Conservation (phyloP, 2,113 vertebrate genomes). For the Ptychochromis oligacanthus region DNA sequence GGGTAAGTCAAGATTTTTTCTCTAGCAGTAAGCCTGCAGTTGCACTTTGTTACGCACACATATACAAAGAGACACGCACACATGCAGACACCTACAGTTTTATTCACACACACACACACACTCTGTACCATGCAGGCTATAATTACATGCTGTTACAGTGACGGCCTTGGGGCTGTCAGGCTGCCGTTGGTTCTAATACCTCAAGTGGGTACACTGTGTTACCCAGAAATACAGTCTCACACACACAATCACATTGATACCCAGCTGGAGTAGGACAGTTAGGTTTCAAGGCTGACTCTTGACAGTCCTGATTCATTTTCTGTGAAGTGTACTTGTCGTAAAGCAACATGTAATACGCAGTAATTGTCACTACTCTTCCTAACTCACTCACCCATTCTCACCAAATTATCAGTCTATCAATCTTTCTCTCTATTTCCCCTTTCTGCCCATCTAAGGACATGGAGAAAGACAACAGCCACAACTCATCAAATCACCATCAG, state of each 20-base stretch:
- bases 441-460: neutral
- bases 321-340: constrained; percentile 29
- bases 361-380: constrained; percentile 27
- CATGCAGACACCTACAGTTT: neutral
- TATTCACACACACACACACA: neutral
- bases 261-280: neutral
- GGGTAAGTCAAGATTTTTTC: neutral
- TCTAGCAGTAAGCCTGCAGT: constrained; percentile 28
- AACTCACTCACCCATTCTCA: neutral
- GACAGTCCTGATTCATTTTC: constrained; percentile 31
- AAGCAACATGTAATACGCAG: constrained; percentile 26
- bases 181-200: constrained; percentile 5
- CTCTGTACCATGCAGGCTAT: constrained; percentile 12
- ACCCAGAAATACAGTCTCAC: constrained; percentile 4
- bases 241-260: neutral
- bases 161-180: constrained; percentile 36
- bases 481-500: constrained; percentile 48
- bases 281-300: constrained; percentile 29
- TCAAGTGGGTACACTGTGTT: neutral
- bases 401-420: neutral
- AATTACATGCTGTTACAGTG: constrained; percentile 41
- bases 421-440: constrained; percentile 9
- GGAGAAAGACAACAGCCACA: constrained; percentile 32
- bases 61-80: neutral
- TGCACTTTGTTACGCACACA: constrained; percentile 1